Conservation (phyloP, 1,140 invertebrate species). For the Pogonomyrmex barbatus region DNA sequence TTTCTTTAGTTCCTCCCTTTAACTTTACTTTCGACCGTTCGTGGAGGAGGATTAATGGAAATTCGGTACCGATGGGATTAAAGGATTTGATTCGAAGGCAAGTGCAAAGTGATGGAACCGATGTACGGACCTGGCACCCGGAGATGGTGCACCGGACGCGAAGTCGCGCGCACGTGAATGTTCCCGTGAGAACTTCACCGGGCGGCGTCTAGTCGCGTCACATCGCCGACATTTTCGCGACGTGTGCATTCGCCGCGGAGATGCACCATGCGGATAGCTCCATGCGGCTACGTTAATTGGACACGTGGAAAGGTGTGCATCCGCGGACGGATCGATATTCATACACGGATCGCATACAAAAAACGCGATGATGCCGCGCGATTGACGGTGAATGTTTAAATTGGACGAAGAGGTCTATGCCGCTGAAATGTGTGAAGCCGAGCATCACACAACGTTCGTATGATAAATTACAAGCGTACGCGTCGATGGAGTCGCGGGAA, state of each 20-base stretch:
- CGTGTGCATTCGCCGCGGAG: background rate
- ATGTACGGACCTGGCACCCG: conserved; percentile 14
- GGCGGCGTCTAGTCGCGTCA: conserved; percentile 6
- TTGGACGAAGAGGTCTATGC: background rate
- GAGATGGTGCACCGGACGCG: conserved; percentile 42
- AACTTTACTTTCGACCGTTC: background rate
- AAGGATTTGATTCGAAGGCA: background rate
- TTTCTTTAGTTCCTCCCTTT: background rate
- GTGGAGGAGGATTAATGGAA: background rate
- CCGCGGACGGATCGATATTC: background rate
- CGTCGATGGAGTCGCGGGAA: background rate
- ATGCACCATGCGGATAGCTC: conserved; percentile 25
- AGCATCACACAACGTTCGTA: background rate
- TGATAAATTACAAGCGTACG: background rate
- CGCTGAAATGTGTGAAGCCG: background rate
- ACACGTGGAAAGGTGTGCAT: background rate
- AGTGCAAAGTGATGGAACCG: background rate
- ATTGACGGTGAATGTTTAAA: background rate
- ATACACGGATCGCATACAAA: background rate
- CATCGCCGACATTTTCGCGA: conserved; percentile 24
- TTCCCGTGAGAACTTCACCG: conserved; percentile 57
- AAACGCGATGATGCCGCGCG: background rate
- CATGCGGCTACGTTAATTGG: conserved; percentile 48
- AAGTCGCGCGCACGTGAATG: conserved; percentile 54
- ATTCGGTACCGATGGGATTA: background rate